Evolutionary conservation across 1,140 invertebrate genomes (phyloP).

Genomic region (Drosophila malerkotliana): DNA sequence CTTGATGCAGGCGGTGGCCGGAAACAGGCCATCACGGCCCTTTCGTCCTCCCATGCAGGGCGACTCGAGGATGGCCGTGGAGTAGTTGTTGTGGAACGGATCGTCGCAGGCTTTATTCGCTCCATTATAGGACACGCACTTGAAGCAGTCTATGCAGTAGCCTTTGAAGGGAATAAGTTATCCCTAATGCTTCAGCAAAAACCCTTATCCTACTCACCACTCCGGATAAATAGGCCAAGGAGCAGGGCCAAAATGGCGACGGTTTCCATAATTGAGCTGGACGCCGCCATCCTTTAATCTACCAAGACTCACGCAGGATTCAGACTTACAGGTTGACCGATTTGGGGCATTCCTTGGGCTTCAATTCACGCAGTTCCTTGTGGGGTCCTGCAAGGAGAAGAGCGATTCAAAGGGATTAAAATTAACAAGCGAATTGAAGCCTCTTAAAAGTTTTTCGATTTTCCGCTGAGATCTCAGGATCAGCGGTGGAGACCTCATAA

Average conservation of each 20-base stretch:
- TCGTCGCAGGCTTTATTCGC: slow-evolving; percentile 95
- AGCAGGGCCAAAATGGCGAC: slow-evolving; percentile 55
- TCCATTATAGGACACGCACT: slow-evolving; percentile 96
- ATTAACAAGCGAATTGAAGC: slow-evolving; percentile 48
- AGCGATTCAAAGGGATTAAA: slow-evolving; percentile 36
- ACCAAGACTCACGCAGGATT: slow-evolving; percentile 21
- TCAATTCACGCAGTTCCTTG: slow-evolving; percentile 27
- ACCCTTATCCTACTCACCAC: slow-evolving; percentile 41
- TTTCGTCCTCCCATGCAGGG: slow-evolving; percentile 97
- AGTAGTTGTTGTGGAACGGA: slow-evolving; percentile 97
- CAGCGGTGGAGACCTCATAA: slow-evolving; percentile 27
- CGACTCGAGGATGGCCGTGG: slow-evolving; percentile 91
- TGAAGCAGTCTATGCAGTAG: slow-evolving; percentile 95
- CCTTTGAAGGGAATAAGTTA: slow-evolving; percentile 72
- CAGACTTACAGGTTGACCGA: slow-evolving; percentile 38
- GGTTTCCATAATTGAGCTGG: slow-evolving; percentile 63
- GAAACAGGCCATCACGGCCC: slow-evolving; percentile 95
- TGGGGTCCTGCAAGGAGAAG: slow-evolving; percentile 16
- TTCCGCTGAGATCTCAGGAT: slow-evolving; percentile 28
- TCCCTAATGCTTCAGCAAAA: neutral
- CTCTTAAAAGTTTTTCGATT: slow-evolving; percentile 44
- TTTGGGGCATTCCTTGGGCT: slow-evolving; percentile 40
- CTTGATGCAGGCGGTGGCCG: slow-evolving; percentile 98
- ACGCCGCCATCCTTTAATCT: slow-evolving; percentile 44
- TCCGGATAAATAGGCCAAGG: slow-evolving; percentile 60